Percentiles rank a stretch among this genome's conserved stretches.
Evolutionary conservation across 23 tunicate genomes (phyloP).

Genomic region (Diplosoma virens): DNA sequence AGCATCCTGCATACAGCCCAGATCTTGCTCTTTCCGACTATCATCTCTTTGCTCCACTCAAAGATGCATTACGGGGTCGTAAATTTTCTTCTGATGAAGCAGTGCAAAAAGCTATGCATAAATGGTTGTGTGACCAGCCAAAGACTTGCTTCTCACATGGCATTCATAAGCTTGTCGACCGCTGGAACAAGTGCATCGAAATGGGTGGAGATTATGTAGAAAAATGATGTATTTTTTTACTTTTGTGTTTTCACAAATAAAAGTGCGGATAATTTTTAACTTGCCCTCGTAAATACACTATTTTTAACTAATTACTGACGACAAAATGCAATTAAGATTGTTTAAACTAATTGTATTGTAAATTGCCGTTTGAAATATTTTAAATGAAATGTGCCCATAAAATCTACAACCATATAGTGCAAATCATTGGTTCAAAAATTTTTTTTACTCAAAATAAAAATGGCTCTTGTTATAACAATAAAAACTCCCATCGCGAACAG

Average conservation of each 20-base stretch:
- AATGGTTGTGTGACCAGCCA: conserved; percentile 18
- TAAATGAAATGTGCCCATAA: no score
- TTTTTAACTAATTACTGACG: no score
- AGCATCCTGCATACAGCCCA: no score
- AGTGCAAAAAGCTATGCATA: conserved; percentile 22
- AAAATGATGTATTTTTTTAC: neutral
- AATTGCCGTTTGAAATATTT: no score
- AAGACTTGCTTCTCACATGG: conserved; percentile 8
- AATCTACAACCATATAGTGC: no score
- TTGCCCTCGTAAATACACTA: conserved; percentile 18
- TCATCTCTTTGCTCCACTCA: neutral
- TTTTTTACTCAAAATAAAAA: no score
- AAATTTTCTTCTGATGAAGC: conserved; percentile 5
- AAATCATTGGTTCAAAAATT: no score
- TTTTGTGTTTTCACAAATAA: neutral
- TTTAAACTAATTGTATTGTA: no score
- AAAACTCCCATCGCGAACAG: no score
- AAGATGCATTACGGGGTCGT: neutral
- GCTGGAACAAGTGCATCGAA: conserved; percentile 1
- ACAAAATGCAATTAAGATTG: no score
- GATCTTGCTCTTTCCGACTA: no score
- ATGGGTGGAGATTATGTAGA: conserved; percentile 14
- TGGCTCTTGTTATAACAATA: no score
- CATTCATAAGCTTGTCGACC: conserved; percentile 13
- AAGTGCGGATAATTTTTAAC: conserved; percentile 18